Evolutionary conservation across 2,888 invertebrate species (phyloP), one percentile per base, ranked within the genome.

Genomic region (Pseudococcus viburni): DNA sequence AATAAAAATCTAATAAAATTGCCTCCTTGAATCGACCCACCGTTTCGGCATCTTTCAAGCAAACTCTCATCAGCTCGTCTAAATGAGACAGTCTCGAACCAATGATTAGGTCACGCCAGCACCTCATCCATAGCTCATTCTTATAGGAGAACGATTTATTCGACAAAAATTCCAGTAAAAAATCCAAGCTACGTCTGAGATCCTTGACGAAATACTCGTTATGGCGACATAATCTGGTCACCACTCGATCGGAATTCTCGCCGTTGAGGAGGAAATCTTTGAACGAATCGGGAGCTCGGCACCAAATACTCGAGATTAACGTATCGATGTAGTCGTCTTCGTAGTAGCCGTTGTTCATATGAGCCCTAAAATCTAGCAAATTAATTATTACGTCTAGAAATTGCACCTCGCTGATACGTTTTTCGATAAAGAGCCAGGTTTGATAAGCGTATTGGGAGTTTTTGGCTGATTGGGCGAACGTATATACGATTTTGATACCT

Each of bases 171-270:
- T 64, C 64, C 11, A 64, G 22, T 64, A 64, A 12, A 22, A 64
- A 64, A 64, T 64, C 64, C 64, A 64, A 64, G 15, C 64, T 64
- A 64, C 64, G 64, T 64, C 64, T 64, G 1, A 64, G 22, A 15
- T 64, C 64, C 19, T 64, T 64, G 12, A 64, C 64, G 22, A 64
- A 64, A 22, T 64, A 64, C 64, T 64, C 64, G 64, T 64, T 64
- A 64, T 11, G 1, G 0, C 64, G 6, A 22, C 64, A 22, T 15
- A 64, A 64, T 64, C 22, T 64, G 22, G 22, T 9, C 8, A 64
- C 11, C 19, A 64, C 19, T 22, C 22, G 22, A 22, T 64, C 22
- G 22, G 11, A 64, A 11, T 64, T 64, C 6, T 64, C 64, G 11
- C 0, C 19, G 5, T 64, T 11, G 6, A 64, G 15, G 3, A 64